Evolutionary conservation across 64 coral and sea anemone genomes (phyloP), one percentile per base, ranked within the genome.

Genomic region (Pocillopora verrucosa): DNA sequence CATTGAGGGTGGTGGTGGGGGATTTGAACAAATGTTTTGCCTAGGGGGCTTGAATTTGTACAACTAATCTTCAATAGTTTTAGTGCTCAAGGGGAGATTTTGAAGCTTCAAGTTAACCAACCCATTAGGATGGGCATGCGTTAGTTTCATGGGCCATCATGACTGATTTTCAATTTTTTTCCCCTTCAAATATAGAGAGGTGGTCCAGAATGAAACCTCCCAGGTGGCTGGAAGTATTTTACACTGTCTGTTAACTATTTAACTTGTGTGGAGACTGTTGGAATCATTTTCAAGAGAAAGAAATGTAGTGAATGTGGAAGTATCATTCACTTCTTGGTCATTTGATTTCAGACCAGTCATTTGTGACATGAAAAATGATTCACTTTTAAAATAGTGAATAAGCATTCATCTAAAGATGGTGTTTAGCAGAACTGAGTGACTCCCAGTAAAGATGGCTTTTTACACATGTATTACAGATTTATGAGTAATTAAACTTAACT

Each of bases 111-210:
- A 30, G 30, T 30, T 30, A 30, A 30, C 0, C 30, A 0, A 51
- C 41, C 3, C 41, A 51, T 51, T 7, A 4, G 41, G 41, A 51
- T 51, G 41, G 41, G 41, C 3, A 51, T 51, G 41, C 0, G 7
- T 51, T 51, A 30, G 3, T 67, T 19, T 10, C 1, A 3, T 0
- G 24, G 1, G 10, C 20, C 57, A 2, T 72, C 56, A 37, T 0
- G 20, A 16, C 15, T 20, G 3, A 11, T 62, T 16, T 68, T 19
- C 41, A 51, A 65, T 4, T 84, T 38, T 90, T 58, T 17, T 92
- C 80, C 16, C 35, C 56, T 77, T 74, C 62, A 70, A 41, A 10
- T 95, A 16, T 51, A 95, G 94, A 88, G 90, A 85, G 94, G 94
- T 88, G 94, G 94, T 16, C 94, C 94, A 56, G 84, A 89, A 34